Evolutionary conservation across 2,888 invertebrate genomes (phyloP), one percentile per base, ranked within the genome.

Genomic region (Piscicola geometra): DNA sequence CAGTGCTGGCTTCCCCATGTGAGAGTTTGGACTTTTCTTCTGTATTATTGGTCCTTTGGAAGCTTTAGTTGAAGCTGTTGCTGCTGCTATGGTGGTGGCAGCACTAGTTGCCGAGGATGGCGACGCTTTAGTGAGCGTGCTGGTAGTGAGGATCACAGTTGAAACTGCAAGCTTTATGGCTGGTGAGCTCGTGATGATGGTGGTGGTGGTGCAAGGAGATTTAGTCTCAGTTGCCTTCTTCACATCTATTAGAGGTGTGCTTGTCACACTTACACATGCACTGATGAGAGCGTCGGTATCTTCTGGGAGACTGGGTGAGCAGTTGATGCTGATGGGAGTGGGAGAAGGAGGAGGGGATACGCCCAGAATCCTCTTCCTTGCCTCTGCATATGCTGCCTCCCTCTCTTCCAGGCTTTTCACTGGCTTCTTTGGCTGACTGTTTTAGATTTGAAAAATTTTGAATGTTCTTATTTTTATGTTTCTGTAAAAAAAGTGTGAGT

Each of bases 311-410:
- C 28, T 18, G 15, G 60, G n/a, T 18, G 60, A 25, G n/a, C 60
- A 56, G n/a, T 21, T 56, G 5, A 56, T 5, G n/a, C 5, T 21
- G 3, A 56, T 56, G 21, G 12, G 12, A 56, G 67, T 67, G 5
- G 71, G 47, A 33, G 1, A 28, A 5, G 64, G 64, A 64, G 73
- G 71, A 3, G 71, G 50, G 25, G 76, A 76, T 2, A 77, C 60
- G 9, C 95, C 95, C 81, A 95, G 87, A 86, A 96, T 95, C 83
- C 95, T 88, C 79, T 93, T 88, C 80, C 95, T 89, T 30, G 94
- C 94, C 85, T 94, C 92, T 21, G 94, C 94, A 84, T 96, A 96
- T 83, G 94, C 95, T 83, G 93, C 92, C 86, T 94, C 94, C 81
- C 95, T 89, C 89, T 95, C 84, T 78, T 86, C 83, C 67, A 85